Base-by-base conservation (phyloP, 2,113 vertebrate genomes). In the Rattus rattus region DNA sequence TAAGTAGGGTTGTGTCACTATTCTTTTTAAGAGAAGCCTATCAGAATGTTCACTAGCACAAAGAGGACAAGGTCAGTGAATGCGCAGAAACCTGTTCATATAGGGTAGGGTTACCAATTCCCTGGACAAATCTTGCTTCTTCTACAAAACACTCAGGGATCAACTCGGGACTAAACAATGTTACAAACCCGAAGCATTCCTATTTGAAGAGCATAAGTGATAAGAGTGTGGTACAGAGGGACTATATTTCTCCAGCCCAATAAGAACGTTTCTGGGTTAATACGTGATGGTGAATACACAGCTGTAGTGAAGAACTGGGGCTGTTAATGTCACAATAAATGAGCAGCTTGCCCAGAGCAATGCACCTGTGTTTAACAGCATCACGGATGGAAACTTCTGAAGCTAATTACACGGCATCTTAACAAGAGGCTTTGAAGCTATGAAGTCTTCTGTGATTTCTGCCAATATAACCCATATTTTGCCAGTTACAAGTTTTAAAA, bases 341-440 rank as follows among this genome's bases (percentile, higher is more conserved):
- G 63, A 95, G 39, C 26, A 56, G n/a, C 85, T 56, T 81, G 70
- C 72, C 89, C 26, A 84, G 36, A 47, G 86, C 49, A 73, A 36
- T 54, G 69, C 43, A 95, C 17, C 88, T 89, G 30, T 54, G 59
- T 88, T 92, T 90, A 80, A 86, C 73, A 52, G 17, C 69, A 59
- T 61, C 70, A 80, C 49, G 83, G 56, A 17, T 9, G 17, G 24
- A 93, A 83, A 70, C 43, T 56, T 87, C 30, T 12, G 20, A 65
- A 61, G 30, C 49, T 89, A 93, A 93, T 83, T 81, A 85, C 28
- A 81, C 12, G n/a, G n/a, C 39, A 72, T 69, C 52, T 76, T 92
- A 76, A 95, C 85, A 96, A 79, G 67, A 88, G 19, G 24, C 24
- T 77, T 73, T 95, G 54, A 84, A 94, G 33, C 47, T 10, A 24